Percentiles rank a stretch among this genome's conserved stretches.
phyloP scores from a whole-genome alignment of 2,797 vertebrate genomes.

The Cyprinella venusta region DNA sequence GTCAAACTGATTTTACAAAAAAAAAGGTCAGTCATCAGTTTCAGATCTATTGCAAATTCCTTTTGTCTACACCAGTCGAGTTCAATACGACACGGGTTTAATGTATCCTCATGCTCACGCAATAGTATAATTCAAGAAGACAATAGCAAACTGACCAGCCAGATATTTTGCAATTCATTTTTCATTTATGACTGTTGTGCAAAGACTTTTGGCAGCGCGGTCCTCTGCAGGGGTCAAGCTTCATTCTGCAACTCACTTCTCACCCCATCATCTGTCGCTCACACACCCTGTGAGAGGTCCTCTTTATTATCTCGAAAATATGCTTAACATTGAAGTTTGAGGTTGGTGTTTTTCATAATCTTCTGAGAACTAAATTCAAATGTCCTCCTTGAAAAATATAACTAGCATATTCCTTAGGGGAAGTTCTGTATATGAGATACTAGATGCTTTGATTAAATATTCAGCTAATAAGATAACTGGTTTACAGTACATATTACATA shows the following conservation, averaged over 20 bases:
- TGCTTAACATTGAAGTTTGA: background rate
- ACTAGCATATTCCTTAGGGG: background rate
- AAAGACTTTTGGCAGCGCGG: conserved; percentile 32
- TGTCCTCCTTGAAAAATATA: background rate
- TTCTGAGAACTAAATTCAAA: background rate
- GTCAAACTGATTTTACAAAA: background rate
- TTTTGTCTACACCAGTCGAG: background rate
- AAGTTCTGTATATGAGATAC: background rate
- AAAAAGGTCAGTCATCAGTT: conserved; percentile 8
- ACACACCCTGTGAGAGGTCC: background rate
- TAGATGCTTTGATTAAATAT: background rate
- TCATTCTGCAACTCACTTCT: conserved; percentile 19
- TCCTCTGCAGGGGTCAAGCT: conserved; percentile 21
- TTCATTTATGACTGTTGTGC: conserved; percentile 56
- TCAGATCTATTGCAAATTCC: conserved; percentile 11
- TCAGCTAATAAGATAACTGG: too few relatives aligned
- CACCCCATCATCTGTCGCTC: conserved; percentile 20
- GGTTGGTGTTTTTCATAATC: background rate
- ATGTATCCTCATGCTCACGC: conserved; percentile 24
- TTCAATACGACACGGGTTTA: background rate
- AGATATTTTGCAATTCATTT: conserved; percentile 58
- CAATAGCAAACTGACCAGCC: conserved; percentile 39
- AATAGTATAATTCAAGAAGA: conserved; percentile 11
- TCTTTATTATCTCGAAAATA: background rate
- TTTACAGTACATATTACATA: too few relatives aligned